These are phyloP conservation scores for Lutraria lutraria DNA, from an alignment of 2,888 invertebrate genomes.

Conservation along the genomic window DNA sequence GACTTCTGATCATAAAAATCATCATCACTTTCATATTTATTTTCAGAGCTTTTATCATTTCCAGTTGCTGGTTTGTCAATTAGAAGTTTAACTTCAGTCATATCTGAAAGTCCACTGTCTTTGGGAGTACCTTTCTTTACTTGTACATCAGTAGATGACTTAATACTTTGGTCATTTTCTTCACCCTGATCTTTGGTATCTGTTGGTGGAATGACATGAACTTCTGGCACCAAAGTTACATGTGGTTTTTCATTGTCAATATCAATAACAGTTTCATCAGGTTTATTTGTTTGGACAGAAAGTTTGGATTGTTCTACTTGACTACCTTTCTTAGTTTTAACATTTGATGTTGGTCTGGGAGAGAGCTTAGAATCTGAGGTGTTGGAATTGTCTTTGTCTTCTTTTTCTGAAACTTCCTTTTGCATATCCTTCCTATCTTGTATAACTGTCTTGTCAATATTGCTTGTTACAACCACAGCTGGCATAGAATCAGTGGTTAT, in stretches of 20 bases:
- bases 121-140: background rate
- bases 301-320: background rate
- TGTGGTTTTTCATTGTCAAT: background rate
- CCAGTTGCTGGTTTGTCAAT: background rate
- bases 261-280: slow-evolving; percentile 34
- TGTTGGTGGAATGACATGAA: background rate
- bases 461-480: background rate
- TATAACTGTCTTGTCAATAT: background rate
- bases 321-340: slow-evolving; percentile 5
- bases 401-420: background rate
- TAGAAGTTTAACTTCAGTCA: background rate
- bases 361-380: background rate
- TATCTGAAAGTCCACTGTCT: background rate
- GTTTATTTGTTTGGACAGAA: background rate
- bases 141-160: background rate
- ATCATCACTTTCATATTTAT: background rate
- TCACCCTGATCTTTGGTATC: background rate
- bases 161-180: background rate
- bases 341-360: slow-evolving; percentile 10
- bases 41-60: background rate
- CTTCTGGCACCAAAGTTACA: background rate
- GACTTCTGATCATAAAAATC: background rate
- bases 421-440: background rate
- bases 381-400: background rate
- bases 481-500: background rate